A percentile compares a stretch with the other conserved stretches of the same genome.
phyloP scores from a whole-genome alignment of 2,113 vertebrate genomes.

The Ramphastos sulfuratus region DNA sequence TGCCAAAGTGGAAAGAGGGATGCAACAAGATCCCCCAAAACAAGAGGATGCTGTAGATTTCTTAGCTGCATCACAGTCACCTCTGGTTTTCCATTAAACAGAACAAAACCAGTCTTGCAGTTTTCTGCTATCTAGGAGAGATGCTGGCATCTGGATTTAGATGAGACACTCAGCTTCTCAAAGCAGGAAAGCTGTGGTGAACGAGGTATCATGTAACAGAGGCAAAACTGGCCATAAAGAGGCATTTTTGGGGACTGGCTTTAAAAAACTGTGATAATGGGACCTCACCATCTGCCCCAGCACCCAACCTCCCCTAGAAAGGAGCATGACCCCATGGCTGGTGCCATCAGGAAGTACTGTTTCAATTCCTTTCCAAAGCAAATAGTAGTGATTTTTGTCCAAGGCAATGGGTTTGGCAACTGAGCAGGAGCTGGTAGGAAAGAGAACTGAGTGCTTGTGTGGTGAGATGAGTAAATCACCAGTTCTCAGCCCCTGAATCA shows the following conservation, averaged over 20 bases:
- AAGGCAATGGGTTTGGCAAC: neutral
- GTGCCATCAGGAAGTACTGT: neutral
- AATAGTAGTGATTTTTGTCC: neutral
- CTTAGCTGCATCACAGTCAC: neutral
- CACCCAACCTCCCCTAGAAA: neutral
- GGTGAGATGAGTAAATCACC: neutral
- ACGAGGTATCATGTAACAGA: neutral
- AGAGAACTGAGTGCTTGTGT: neutral
- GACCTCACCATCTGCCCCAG: neutral
- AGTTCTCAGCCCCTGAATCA: neutral
- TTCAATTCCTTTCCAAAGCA: neutral
- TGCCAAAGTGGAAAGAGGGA: neutral
- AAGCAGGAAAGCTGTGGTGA: neutral
- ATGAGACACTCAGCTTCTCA: neutral
- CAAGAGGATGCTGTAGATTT: accelerated
- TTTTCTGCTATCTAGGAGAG: neutral
- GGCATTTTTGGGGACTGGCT: neutral
- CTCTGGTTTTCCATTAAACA: neutral
- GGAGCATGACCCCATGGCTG: accelerated
- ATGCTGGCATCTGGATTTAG: neutral
- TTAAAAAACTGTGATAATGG: neutral
- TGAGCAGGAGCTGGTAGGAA: neutral
- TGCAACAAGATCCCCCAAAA: neutral
- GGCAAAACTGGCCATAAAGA: neutral
- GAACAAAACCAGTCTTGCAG: neutral